Evolutionary conservation across 2,888 invertebrate species (phyloP).

Genomic region (Eubasilissa splendida): DNA sequence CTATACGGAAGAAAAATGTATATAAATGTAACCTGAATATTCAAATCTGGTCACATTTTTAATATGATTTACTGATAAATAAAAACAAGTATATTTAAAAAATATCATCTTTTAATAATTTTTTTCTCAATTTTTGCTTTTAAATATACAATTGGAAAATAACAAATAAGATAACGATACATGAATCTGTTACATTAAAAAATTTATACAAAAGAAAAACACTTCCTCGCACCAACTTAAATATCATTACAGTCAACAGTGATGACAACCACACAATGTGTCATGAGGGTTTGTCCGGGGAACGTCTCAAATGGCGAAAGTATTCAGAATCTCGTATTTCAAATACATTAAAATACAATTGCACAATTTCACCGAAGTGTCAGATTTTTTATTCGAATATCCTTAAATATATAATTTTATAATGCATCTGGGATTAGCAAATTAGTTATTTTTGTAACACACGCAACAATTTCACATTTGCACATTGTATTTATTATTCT

Average conservation of each 20-base stretch:
- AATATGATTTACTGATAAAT: not conserved
- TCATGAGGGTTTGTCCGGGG: not conserved
- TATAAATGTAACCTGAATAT: no score
- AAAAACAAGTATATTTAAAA: constrained; percentile 27
- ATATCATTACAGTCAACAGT: not conserved
- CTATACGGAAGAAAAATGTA: no score
- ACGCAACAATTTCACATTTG: no score
- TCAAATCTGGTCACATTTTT: no score
- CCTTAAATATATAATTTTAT: no score
- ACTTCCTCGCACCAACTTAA: constrained; percentile 6
- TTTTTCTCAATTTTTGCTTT: constrained; percentile 45
- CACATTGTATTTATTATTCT: no score
- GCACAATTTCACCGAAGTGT: not conserved
- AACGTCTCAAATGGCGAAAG: not conserved
- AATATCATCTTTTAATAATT: constrained; percentile 43
- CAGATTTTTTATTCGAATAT: not conserved
- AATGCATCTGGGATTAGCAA: no score
- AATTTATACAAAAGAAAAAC: constrained; percentile 49
- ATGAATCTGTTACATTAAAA: constrained; percentile 31
- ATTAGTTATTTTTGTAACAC: no score
- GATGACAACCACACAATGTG: not conserved
- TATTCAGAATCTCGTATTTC: not conserved
- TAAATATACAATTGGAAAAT: constrained; percentile 55
- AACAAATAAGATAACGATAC: constrained; percentile 55
- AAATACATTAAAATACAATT: not conserved